Evolutionary conservation across 2,797 vertebrate species (phyloP).

Genomic region (Jordanella pulchra): DNA sequence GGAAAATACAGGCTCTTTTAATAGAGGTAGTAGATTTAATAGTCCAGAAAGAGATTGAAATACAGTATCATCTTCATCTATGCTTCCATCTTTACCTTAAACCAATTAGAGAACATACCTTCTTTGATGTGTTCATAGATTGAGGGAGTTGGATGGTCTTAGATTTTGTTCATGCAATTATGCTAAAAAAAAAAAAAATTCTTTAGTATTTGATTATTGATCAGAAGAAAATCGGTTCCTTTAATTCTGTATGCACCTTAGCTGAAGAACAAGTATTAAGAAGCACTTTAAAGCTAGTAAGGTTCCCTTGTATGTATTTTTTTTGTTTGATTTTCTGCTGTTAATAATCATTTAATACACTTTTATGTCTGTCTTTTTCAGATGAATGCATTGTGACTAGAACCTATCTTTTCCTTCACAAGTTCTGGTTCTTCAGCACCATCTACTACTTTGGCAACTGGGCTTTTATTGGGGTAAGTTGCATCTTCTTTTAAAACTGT

Average conservation of each 20-base stretch:
- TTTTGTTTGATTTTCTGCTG: not conserved
- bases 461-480: conserved; percentile 94
- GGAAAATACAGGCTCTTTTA: not conserved
- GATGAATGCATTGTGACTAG: conserved; percentile 95
- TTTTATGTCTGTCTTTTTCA: conserved; percentile 63
- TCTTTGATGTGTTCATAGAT: not conserved
- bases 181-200: not conserved
- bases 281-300: not conserved
- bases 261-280: not conserved
- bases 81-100: not conserved
- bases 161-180: not conserved
- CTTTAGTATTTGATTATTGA: not conserved
- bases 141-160: not conserved
- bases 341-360: not conserved
- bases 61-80: not conserved
- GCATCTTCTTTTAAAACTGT: no score
- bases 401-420: conserved; percentile 96
- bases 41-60: not conserved
- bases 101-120: not conserved
- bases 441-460: conserved; percentile 98
- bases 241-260: not conserved
- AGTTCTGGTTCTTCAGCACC: conserved; percentile 99
- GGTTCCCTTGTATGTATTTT: not conserved
- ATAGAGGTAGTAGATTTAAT: not conserved
- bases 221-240: not conserved